Percentiles rank a stretch among this genome's conserved stretches.
Evolutionary conservation across 2,888 invertebrate genomes (phyloP).

Genomic region (Clanis bilineata): DNA sequence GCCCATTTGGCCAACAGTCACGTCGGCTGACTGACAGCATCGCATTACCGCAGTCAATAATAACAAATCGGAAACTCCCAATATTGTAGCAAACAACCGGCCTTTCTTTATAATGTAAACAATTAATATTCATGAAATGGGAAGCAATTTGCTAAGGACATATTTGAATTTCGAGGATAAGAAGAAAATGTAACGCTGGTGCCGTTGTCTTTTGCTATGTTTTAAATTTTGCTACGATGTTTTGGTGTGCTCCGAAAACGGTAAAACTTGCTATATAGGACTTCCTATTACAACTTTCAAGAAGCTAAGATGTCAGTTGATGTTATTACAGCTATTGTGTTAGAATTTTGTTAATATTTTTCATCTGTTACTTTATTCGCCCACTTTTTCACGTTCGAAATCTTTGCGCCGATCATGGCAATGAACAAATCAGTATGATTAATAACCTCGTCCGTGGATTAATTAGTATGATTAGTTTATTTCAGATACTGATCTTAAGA

Average conservation of each 20-base stretch:
- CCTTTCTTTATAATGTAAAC: slow-evolving; percentile 19
- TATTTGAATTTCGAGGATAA: slow-evolving; percentile 27
- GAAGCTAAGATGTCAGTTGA: no score
- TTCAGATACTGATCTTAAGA: no score
- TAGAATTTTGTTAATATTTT: no score
- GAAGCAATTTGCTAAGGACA: slow-evolving; percentile 32
- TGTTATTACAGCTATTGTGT: no score
- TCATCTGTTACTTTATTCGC: no score
- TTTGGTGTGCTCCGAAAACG: not conserved
- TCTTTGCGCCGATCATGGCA: no score
- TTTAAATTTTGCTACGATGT: not conserved
- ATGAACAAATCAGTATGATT: no score
- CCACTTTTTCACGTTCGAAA: no score
- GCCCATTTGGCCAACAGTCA: slow-evolving; percentile 34
- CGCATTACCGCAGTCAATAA: slow-evolving; percentile 54
- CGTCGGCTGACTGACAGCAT: slow-evolving; percentile 45
- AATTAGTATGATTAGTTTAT: no score
- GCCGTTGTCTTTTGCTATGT: not conserved
- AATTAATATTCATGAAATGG: slow-evolving; percentile 28
- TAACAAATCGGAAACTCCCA: slow-evolving; percentile 40
- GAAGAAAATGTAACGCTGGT: not conserved
- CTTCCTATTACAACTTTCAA: no score
- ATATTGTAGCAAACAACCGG: slow-evolving; percentile 37
- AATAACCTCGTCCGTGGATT: no score
- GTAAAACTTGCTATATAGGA: no score